A percentile compares a stretch with the other conserved stretches of the same genome.
Conservation (phyloP, 2,113 vertebrate species). For the Condylura cristata region DNA sequence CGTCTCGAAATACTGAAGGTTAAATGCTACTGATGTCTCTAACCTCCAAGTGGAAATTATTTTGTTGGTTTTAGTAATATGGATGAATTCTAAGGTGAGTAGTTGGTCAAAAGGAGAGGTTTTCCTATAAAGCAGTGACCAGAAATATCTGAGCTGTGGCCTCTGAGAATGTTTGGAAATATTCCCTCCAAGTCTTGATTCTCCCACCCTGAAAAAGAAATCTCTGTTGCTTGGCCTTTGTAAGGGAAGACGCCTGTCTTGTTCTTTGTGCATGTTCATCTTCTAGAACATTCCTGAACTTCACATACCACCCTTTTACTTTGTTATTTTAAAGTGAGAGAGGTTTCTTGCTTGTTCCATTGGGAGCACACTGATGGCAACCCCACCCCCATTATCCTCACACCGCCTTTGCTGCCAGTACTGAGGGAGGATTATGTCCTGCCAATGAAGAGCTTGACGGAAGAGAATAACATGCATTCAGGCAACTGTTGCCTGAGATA, state of each 20-base stretch:
- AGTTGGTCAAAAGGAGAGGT: constrained; percentile 46
- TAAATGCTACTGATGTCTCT: background rate
- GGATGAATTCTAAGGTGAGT: constrained; percentile 48
- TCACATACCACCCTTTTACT: background rate
- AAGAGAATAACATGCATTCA: background rate
- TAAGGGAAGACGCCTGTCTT: background rate
- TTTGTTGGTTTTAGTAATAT: constrained; percentile 65
- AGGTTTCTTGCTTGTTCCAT: background rate
- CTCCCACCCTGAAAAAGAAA: background rate
- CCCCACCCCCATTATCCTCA: background rate
- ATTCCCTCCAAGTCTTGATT: background rate
- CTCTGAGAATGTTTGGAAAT: constrained; percentile 56
- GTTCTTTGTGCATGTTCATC: background rate
- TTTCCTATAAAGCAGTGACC: constrained; percentile 46
- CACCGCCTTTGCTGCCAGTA: background rate
- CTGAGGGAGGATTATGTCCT: background rate
- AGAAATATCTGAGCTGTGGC: constrained; percentile 35
- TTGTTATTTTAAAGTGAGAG: background rate
- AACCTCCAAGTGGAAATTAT: constrained; percentile 52
- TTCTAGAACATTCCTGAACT: background rate
- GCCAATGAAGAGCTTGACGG: background rate
- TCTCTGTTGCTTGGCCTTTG: background rate
- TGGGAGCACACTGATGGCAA: background rate
- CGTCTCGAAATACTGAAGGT: constrained; percentile 45
- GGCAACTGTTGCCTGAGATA: background rate